Conservation (phyloP, 2,113 vertebrate species). For the Setophaga petechia region DNA sequence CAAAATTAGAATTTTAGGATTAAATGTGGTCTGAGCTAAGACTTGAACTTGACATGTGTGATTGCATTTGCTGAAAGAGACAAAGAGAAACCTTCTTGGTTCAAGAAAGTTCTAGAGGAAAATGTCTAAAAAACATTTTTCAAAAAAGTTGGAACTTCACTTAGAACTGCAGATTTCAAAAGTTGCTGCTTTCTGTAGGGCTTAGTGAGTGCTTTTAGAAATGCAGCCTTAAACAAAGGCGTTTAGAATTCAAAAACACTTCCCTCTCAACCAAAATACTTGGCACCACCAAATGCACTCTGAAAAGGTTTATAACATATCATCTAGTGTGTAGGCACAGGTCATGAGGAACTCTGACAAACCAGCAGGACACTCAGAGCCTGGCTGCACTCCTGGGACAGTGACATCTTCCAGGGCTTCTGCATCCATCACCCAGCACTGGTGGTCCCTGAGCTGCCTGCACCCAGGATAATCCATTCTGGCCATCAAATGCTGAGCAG, state of each 20-base stretch:
- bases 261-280: not conserved
- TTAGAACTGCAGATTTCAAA: not conserved
- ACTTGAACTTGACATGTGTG: not conserved
- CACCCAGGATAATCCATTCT: not conserved
- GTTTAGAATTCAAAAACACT: not conserved
- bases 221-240: not conserved
- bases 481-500: not conserved
- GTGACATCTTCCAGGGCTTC: not conserved
- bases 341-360: not conserved
- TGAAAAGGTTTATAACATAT: not conserved
- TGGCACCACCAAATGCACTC: not conserved
- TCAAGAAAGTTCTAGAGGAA: not conserved
- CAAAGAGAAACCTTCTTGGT: not conserved
- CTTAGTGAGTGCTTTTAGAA: not conserved
- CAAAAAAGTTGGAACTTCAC: not conserved
- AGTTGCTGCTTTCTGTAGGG: not conserved
- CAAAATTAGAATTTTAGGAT: not conserved
- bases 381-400: accelerated
- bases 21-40: not conserved
- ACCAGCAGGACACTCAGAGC: not conserved
- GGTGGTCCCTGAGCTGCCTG: accelerated
- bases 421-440: not conserved
- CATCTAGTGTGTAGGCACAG: accelerated
- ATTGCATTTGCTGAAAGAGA: not conserved
- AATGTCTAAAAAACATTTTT: not conserved